Base-by-base conservation (phyloP, 2,797 vertebrate genomes). In the Crocodylus rhombifer region DNA sequence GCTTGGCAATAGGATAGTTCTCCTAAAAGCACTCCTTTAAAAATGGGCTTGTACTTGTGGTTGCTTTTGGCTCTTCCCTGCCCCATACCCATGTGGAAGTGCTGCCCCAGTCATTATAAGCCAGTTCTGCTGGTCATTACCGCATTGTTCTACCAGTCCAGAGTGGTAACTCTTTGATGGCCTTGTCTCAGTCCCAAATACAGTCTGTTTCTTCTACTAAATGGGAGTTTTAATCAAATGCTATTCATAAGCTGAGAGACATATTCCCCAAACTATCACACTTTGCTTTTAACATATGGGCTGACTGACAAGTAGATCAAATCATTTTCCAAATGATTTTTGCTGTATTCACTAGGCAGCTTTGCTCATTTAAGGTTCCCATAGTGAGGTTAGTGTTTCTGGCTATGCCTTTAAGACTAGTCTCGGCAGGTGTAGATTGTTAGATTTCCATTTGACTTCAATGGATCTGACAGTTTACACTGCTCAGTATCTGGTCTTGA, bases 371-470 rank as follows among this genome's bases (percentile, higher is more conserved):
- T 91, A 60, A 80, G 80, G 71, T 86, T 81, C 63, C 30, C 86
- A 6, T 69, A 51, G 16, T 65, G n/a, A 92, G n/a, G 42, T 15
- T 78, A 51, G 4, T 86, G 69, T 88, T 51, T 91, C 33, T 74
- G 88, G 0, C 33, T 63, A 78, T 51, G 92, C 26, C 65, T 94
- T 36, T 51, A 51, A 79, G 30, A 79, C 89, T 51, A 51, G 42
- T 88, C 56, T 93, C 84, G 93, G 88, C 86, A 95, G 84, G 56
- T 88, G 28, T 79, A 94, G 69, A 89, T 92, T 91, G 89, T 36
- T 42, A 6, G 67, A 62, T 61, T 86, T 95, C n/a, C 67, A 75
- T 26, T 71, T 1, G 0, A 73, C 73, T 80, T 93, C 83, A 94
- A 42, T 87, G n/a, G 61, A 63, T 94, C 91, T 90, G 76, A 20